Conservation (phyloP, 2,888 invertebrate species). For the Timema cristinae region DNA sequence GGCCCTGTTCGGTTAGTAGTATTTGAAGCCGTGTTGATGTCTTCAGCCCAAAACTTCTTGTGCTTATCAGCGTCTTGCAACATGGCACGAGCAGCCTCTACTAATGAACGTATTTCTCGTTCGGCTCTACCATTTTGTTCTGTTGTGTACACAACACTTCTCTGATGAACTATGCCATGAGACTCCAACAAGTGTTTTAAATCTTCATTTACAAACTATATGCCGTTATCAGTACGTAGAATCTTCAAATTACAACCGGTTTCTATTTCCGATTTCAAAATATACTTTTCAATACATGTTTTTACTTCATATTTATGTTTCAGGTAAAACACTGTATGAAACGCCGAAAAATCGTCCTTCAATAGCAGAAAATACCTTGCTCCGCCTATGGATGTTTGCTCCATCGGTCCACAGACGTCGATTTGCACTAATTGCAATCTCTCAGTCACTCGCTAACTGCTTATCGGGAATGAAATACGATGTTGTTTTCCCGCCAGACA, state of each 20-base stretch:
- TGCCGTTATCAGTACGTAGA: background rate
- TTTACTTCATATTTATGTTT: background rate
- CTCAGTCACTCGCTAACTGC: background rate
- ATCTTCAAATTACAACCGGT: background rate
- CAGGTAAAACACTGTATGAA: background rate
- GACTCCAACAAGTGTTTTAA: background rate
- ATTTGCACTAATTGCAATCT: background rate
- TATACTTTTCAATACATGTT: background rate
- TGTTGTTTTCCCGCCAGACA: background rate
- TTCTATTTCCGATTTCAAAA: background rate
- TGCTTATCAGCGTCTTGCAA: background rate
- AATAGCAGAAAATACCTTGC: background rate
- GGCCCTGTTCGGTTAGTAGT: too few relatives aligned
- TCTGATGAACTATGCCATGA: background rate
- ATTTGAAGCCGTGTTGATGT: background rate
- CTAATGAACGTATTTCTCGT: background rate
- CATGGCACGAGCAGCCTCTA: background rate
- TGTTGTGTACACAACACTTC: slow-evolving; percentile 1
- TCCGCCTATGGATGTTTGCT: background rate
- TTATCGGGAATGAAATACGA: background rate
- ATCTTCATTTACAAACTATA: background rate
- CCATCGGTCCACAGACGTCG: background rate
- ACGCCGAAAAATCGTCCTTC: background rate
- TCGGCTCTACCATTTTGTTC: background rate
- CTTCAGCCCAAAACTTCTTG: slow-evolving; percentile 3